Base-by-base conservation (phyloP, 2,797 vertebrate genomes). In the Gallirallus australis region DNA sequence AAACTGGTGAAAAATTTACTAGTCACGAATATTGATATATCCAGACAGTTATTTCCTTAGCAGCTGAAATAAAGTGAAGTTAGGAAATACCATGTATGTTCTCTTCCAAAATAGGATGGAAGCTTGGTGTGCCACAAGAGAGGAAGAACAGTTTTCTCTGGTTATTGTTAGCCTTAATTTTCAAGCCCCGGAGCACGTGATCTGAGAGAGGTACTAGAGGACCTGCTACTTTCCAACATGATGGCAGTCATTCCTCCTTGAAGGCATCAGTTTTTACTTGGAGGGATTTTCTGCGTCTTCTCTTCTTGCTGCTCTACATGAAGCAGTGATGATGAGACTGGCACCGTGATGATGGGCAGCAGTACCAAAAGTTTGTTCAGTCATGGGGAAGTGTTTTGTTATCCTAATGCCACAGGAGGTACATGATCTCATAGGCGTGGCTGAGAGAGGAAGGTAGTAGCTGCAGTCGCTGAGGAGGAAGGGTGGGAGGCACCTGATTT, bases 281-380 rank as follows among this genome's bases (percentile, higher is more conserved):
- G 23, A 96, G 81, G 20, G 70, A 92, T 91, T 97, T 95, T 73
- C 86, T 93, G 70, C 91, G 79, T 31, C 92, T 91, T 53, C 87
- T 95, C 90, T 93, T 96, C 82, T 91, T 97, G 30, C 80, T 1
- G 2, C 95, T 96, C 33, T 87, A 94, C 78, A 94, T 76, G 7
- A 97, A 95, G 72, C 95, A 97, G 52, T 93, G 94, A 97, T 94
- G 65, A 96, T 87, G n/a, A 96, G 93, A 48, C 94, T 94, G 52
- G 87, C 75, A 1, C 86, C 89, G 53, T 96, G 81, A 96, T 88
- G 17, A 80, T 84, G 77, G 83, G 94, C 69, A 96, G 93, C 2
- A 66, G 68, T 40, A 96, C 81, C 27, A 90, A 97, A 20, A 96
- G 9, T 19, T 94, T 79, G 7, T 96, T 93, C 23, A 95, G 24